Conservation (phyloP, 2,113 vertebrate genomes). For the Callaeas wilsoni region DNA sequence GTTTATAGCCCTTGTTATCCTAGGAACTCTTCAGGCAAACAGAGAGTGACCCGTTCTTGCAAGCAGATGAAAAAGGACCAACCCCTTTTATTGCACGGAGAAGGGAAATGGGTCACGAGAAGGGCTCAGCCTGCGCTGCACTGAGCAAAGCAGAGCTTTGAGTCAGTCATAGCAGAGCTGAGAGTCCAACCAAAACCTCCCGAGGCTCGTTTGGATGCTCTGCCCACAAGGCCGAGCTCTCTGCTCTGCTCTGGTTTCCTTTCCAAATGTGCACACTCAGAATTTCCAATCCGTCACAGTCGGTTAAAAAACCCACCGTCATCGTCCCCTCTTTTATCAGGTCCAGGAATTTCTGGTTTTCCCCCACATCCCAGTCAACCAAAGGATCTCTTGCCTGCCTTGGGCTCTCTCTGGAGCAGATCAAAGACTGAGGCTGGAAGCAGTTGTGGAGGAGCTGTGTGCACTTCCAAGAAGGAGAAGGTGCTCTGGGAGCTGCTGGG, state of each 20-base stretch:
- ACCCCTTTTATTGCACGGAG: not conserved
- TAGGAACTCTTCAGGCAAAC: not conserved
- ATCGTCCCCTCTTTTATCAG: not conserved
- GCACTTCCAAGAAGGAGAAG: not conserved
- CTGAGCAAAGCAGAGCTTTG: too few species aligned
- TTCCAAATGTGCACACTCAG: not conserved
- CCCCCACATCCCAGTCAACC: not conserved
- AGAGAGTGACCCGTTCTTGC: not conserved
- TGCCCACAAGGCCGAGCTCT: not conserved
- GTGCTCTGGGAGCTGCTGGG: not conserved
- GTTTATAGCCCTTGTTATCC: not conserved
- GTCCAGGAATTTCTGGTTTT: not conserved
- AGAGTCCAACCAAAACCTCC: not conserved
- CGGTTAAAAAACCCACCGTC: accelerated
- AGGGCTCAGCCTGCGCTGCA: not conserved
- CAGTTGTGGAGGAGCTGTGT: not conserved
- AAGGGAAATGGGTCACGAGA: not conserved
- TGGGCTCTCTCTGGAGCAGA: not conserved
- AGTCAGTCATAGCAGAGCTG: not conserved
- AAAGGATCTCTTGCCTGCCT: not conserved
- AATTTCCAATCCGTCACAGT: not conserved
- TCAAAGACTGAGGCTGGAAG: not conserved
- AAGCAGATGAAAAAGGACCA: not conserved
- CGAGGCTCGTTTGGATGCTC: not conserved
- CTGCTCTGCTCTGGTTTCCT: not conserved